Conservation (phyloP, 2,888 invertebrate species). For the Eristalis arbustorum region DNA sequence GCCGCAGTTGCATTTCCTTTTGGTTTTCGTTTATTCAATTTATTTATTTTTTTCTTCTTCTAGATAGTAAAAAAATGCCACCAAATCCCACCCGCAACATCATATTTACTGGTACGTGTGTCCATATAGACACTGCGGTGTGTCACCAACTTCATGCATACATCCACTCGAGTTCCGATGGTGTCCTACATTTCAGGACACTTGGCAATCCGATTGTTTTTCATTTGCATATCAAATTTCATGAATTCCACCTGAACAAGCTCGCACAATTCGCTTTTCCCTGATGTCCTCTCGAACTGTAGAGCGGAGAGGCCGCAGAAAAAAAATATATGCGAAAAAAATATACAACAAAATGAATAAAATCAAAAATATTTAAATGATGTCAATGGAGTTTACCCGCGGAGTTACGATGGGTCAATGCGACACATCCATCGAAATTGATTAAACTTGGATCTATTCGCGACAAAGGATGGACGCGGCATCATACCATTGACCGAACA, state of each 20-base stretch:
- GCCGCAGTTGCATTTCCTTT: not conserved
- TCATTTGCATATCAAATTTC: slow-evolving; percentile 60
- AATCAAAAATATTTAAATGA: slow-evolving; percentile 19
- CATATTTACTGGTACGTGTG: slow-evolving; percentile 4
- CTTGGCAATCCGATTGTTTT: slow-evolving; percentile 53
- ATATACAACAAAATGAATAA: not conserved
- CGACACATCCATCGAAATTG: slow-evolving; percentile 28
- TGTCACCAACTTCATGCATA: slow-evolving; percentile 1
- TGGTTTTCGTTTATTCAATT: not conserved
- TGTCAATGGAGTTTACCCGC: slow-evolving; percentile 32
- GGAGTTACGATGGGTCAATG: slow-evolving; percentile 31
- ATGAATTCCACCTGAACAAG: slow-evolving; percentile 49
- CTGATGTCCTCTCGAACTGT: not conserved
- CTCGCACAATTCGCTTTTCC: slow-evolving; percentile 29
- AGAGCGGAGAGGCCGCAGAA: not conserved
- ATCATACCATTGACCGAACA: not conserved
- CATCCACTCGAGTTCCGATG: slow-evolving; percentile 23
- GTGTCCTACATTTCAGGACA: slow-evolving; percentile 25
- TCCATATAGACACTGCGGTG: not conserved
- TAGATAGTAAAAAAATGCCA: not conserved
- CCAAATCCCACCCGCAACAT: not conserved
- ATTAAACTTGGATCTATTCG: slow-evolving; percentile 30
- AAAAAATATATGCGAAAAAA: not conserved
- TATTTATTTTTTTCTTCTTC: not conserved
- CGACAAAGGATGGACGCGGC: not conserved